Percentiles rank a stretch among this genome's conserved stretches.
These are phyloP conservation scores for Tympanoctomys barrerae DNA, from an alignment of 2,797 vertebrate species.

Conservation along the genomic window DNA sequence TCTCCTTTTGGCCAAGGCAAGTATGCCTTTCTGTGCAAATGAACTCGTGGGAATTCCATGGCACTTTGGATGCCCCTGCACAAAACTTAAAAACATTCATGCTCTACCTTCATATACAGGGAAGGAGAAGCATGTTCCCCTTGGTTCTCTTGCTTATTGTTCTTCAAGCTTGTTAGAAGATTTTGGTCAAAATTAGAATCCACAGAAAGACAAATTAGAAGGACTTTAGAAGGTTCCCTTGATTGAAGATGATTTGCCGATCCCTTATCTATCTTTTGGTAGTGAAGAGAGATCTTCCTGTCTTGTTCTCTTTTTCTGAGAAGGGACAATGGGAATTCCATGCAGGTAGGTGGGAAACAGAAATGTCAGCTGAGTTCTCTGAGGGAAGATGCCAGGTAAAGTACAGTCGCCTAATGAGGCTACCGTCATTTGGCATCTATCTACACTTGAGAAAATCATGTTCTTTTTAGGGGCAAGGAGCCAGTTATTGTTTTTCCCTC, in stretches of 20 bases:
- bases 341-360: not conserved
- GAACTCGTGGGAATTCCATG: not conserved
- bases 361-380: not conserved
- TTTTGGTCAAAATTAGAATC: slow-evolving; percentile 7
- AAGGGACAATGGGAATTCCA: not conserved
- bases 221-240: not conserved
- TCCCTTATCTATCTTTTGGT: not conserved
- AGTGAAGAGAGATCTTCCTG: not conserved
- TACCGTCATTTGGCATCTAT: not conserved
- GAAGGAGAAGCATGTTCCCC: not conserved
- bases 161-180: not conserved
- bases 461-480: not conserved
- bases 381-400: not conserved
- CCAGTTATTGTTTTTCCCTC: not conserved
- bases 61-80: not conserved
- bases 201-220: too few relatives aligned
- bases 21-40: not conserved
- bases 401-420: not conserved
- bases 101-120: not conserved
- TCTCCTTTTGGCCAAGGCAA: not conserved
- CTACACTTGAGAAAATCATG: not conserved
- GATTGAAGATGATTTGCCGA: not conserved
- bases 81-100: not conserved
- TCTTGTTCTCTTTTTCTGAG: not conserved
- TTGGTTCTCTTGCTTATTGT: not conserved